Evolutionary conservation across 2,113 vertebrate genomes (phyloP).

Genomic region (Toxotes jaculatrix): DNA sequence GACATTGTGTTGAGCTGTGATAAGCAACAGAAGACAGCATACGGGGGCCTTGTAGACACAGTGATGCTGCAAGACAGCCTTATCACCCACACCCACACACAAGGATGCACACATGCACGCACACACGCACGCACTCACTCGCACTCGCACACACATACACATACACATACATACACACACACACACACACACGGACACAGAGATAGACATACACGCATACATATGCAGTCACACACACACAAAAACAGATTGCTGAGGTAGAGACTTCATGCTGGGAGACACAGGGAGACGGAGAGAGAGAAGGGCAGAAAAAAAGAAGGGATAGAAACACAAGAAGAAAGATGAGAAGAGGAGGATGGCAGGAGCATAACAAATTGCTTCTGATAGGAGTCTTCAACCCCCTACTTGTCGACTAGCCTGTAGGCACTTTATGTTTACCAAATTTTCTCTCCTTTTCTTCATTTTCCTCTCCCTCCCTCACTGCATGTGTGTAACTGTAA

Average conservation of each 20-base stretch:
- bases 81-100: constrained; percentile 76
- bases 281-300: constrained; percentile 55
- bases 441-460: constrained; percentile 46
- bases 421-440: constrained; percentile 75
- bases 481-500: constrained; percentile 24
- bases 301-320: constrained; percentile 49
- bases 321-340: constrained; percentile 68
- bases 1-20: constrained; percentile 81
- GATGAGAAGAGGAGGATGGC: constrained; percentile 70
- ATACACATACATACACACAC: constrained; percentile 29
- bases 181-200: constrained; percentile 8
- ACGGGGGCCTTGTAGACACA: constrained; percentile 79
- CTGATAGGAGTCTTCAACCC: constrained; percentile 78
- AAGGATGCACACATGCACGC: constrained; percentile 39
- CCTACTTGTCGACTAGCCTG: constrained; percentile 70
- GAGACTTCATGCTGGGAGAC: constrained; percentile 70
- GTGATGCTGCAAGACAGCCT: constrained; percentile 79
- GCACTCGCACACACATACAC: constrained; percentile 69
- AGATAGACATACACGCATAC: background rate
- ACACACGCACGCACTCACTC: constrained; percentile 12
- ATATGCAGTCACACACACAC: constrained; percentile 4
- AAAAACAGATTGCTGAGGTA: constrained; percentile 71
- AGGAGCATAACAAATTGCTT: constrained; percentile 79
- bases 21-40: constrained; percentile 78
- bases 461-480: constrained; percentile 26